These are phyloP conservation scores for Yponomeuta plumbellus DNA, from an alignment of 2,888 invertebrate genomes.

Conservation along the genomic window DNA sequence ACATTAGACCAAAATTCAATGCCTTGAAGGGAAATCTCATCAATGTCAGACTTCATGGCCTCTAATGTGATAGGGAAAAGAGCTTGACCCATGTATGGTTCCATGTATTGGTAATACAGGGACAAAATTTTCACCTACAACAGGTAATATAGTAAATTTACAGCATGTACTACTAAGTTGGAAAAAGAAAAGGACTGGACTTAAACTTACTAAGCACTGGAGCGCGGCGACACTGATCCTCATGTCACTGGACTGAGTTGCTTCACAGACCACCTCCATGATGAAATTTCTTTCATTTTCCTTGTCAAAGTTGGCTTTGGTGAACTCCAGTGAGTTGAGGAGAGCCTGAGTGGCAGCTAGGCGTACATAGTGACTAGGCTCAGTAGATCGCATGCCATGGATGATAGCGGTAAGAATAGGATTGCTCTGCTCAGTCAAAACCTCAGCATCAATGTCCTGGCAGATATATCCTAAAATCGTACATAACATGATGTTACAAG, in stretches of 20 bases:
- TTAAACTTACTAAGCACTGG: constrained; percentile 90
- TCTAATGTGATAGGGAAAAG: constrained; percentile 98
- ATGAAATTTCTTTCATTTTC: constrained; percentile 98
- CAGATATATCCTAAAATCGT: constrained; percentile 86
- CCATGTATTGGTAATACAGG: constrained; percentile 99
- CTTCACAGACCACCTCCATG: constrained; percentile 99
- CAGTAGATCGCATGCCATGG: constrained; percentile 97
- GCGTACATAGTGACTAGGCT: constrained; percentile 94
- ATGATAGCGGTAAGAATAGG: constrained; percentile 98
- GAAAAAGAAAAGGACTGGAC: not conserved
- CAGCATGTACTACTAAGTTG: not conserved
- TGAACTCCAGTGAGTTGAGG: constrained; percentile 98
- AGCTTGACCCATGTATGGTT: constrained; percentile 98
- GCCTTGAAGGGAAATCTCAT: constrained; percentile 97
- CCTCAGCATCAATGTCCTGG: constrained; percentile 97
- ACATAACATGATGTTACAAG: not conserved
- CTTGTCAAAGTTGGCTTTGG: constrained; percentile 98
- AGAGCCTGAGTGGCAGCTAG: constrained; percentile 98
- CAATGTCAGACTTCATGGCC: constrained; percentile 98
- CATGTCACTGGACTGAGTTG: constrained; percentile 94
- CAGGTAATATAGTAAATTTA: constrained; percentile 3
- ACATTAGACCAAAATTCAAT: constrained; percentile 99
- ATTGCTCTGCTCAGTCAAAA: constrained; percentile 94
- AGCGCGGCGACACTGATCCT: constrained; percentile 97
- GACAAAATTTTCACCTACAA: constrained; percentile 91